These are phyloP conservation scores for Homalodisca vitripennis DNA, from an alignment of 1,140 invertebrate species.

Conservation along the genomic window DNA sequence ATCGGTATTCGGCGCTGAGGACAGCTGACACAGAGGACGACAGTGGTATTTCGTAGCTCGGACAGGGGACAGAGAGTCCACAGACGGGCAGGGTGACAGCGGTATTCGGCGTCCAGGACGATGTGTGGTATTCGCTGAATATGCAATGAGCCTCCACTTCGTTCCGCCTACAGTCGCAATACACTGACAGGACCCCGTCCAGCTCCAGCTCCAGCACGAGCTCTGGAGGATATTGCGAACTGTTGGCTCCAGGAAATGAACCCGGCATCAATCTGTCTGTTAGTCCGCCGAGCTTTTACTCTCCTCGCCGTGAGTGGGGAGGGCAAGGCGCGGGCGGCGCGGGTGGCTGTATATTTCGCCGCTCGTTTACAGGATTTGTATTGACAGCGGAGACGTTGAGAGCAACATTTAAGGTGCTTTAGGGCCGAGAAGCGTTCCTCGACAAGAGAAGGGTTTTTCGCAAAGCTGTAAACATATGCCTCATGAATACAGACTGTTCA, in stretches of 20 bases:
- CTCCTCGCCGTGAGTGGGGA: background rate
- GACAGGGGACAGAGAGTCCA: no score
- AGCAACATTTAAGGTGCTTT: background rate
- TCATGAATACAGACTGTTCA: no score
- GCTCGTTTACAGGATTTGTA: background rate
- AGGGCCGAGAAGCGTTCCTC: no score
- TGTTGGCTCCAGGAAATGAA: background rate
- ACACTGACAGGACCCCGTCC: background rate
- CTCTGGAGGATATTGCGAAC: background rate
- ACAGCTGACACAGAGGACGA: no score
- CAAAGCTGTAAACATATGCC: no score
- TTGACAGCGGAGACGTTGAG: background rate
- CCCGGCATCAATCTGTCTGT: background rate
- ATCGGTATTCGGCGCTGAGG: no score
- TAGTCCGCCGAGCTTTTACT: background rate
- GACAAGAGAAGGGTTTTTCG: no score
- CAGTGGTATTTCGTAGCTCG: no score
- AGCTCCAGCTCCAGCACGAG: background rate
- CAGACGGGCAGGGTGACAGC: no score
- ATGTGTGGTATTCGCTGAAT: background rate
- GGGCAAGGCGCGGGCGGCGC: no score
- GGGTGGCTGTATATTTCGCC: background rate
- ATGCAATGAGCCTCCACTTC: background rate
- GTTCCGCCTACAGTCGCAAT: background rate
- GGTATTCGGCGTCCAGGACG: background rate